Evolutionary conservation across 2,797 vertebrate genomes (phyloP), one percentile per base, ranked within the genome.

Genomic region (Coranthus polyacanthus): DNA sequence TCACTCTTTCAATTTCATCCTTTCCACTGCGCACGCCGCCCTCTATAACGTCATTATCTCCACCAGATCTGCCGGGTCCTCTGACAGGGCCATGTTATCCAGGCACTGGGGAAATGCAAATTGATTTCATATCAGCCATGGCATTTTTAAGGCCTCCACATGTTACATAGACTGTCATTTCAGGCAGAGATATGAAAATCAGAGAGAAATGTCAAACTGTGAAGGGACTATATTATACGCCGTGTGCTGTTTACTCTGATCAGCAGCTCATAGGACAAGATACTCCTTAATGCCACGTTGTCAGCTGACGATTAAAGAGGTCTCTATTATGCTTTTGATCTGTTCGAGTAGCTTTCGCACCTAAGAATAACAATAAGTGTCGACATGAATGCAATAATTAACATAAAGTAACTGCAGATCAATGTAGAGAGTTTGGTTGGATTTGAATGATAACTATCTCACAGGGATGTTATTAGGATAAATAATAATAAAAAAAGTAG

Each of bases 101-200:
- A 60, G 86, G 80, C 93, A 87, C 89, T 52, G 44, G 82, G 92
- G 91, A 94, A 93, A 95, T 94, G 93, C 94, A 94, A 94, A 94
- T 94, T 94, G 94, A 94, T 94, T 94, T 92, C 83, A 92, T 92
- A 94, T 94, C 91, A 91, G 89, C 92, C 83, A 79, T 95, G 94
- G 90, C 93, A 94, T 94, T 93, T 94, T 93, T 93, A 92, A 88
- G 87, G 85, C 80, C 84, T 85, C 84, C 77, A 83, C 91, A 84
- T 84, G 86, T 92, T 92, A 91, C 90, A 87, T 77, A 75, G 86
- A 87, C 92, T 93, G 93, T 92, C 93, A 91, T 92, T 93, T 93
- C 82, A 87, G 84, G 82, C 83, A 82, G 67, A 86, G 90, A 93
- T 92, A 93, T 91, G 92, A 93, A 92, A 94, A 93, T 92, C 86